Percentiles rank a stretch among this genome's conserved stretches.
Conservation (phyloP, 2,888 invertebrate genomes). For the Amiota mariae region DNA sequence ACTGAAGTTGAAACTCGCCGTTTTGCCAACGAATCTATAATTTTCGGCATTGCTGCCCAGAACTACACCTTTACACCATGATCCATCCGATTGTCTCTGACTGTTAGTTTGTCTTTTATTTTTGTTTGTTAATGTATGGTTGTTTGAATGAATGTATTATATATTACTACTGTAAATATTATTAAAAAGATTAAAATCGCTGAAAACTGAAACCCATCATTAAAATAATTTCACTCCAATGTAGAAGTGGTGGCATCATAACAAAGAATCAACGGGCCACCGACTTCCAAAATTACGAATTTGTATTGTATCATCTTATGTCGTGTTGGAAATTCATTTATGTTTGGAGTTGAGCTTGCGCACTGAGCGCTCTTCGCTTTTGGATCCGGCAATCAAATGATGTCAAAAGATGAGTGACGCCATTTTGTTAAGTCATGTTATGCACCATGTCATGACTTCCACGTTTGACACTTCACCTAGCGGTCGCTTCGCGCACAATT, state of each 20-base stretch:
- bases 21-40: constrained; percentile 50
- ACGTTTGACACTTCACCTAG: background rate
- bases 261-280: too few relatives aligned
- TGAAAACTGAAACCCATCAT: constrained; percentile 59
- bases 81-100: background rate
- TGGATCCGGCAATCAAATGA: constrained; percentile 49
- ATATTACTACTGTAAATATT: constrained; percentile 69
- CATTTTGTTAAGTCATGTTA: constrained; percentile 16
- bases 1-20: background rate
- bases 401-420: constrained; percentile 28
- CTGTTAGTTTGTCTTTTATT: background rate
- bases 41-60: constrained; percentile 49
- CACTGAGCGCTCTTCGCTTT: constrained; percentile 44
- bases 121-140: background rate
- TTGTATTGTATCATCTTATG: constrained; percentile 51
- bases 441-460: too few relatives aligned
- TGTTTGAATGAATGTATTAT: constrained; percentile 27
- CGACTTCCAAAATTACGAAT: too few relatives aligned
- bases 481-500: constrained; percentile 20
- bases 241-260: too few relatives aligned
- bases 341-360: constrained; percentile 56
- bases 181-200: constrained; percentile 64
- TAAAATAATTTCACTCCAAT: constrained; percentile 44
- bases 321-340: constrained; percentile 39
- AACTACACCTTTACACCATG: background rate